Evolutionary conservation across 2,113 vertebrate species (phyloP), one percentile per base, ranked within the genome.

Genomic region (Menidia beryllina): DNA sequence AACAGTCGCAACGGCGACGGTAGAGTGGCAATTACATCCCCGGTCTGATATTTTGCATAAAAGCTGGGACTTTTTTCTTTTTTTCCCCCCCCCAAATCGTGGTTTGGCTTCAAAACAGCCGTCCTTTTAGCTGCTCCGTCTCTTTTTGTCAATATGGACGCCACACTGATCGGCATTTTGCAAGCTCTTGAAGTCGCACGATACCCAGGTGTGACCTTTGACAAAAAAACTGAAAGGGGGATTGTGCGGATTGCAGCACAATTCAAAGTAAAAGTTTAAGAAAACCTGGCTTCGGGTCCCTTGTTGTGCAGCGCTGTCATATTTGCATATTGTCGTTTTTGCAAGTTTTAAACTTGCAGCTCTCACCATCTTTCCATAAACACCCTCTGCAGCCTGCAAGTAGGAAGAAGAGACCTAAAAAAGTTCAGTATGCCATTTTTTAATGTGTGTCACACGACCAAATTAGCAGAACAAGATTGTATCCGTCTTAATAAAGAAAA

Each of bases 1-100:
- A 85, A 81, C 86, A 87, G 84, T 86, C 80, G 68, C 72, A 77
- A n/a, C 75, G 74, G 82, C 34, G 45, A 81, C 57, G 48, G 53
- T 55, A 79, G 80, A 81, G 79, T 66, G 59, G 70, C 87, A 89
- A 88, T 91, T 90, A 88, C 79, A 75, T 89, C 72, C 70, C 61
- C 75, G 62, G 64, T 64, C 74, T 81, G 76, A 73, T 79, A 80
- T 66, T 67, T 74, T 73, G 34, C 30, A 10, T 11, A 56, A 57
- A 55, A 58, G 68, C 62, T 51, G 50, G 70, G 75, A 60, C 75
- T n/a, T n/a, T n/a, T n/a, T n/a, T n/a, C n/a, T n/a, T n/a, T n/a
- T n/a, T 50, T 56, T 49, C 73, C 75, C 67, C 47, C 19, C 61
- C 69, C 17, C 26, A 81, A 62, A 69, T 66, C 57, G 23, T 47